Conservation (phyloP, 2,888 invertebrate species). For the Mesoligia furuncula region DNA sequence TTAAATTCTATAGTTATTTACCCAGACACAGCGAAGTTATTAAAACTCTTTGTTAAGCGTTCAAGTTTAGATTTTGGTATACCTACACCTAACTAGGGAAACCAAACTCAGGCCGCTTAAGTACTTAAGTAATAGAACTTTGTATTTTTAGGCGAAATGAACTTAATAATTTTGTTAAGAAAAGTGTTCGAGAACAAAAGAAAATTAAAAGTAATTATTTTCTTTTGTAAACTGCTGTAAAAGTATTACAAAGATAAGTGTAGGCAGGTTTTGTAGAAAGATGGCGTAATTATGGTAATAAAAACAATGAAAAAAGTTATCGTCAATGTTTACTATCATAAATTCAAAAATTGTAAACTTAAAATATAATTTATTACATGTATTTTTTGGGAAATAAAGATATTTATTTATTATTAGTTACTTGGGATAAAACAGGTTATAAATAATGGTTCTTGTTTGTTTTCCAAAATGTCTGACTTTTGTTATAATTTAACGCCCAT, state of each 20-base stretch:
- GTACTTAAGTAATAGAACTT: constrained; percentile 35
- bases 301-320: constrained; percentile 34
- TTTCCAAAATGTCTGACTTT: constrained; percentile 25
- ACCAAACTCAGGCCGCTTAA: constrained; percentile 40
- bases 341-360: too few relatives aligned
- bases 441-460: constrained; percentile 25
- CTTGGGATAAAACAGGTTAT: constrained; percentile 13
- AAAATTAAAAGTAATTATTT: constrained; percentile 49
- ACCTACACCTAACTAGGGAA: constrained; percentile 38
- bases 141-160: constrained; percentile 47
- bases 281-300: constrained; percentile 32
- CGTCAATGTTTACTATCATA: constrained; percentile 6
- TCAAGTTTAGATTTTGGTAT: constrained; percentile 37
- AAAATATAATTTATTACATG: too few relatives aligned
- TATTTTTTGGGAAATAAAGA: too few relatives aligned
- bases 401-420: background rate
- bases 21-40: constrained; percentile 40
- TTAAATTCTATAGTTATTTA: constrained; percentile 39
- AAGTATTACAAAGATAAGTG: constrained; percentile 36
- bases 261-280: constrained; percentile 20
- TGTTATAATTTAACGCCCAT: constrained; percentile 8
- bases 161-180: constrained; percentile 36
- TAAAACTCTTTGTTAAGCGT: constrained; percentile 41
- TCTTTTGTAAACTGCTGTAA: constrained; percentile 39
- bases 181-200: constrained; percentile 44